Conservation (phyloP, 2,888 invertebrate genomes). For the Neoscelio sp. region DNA sequence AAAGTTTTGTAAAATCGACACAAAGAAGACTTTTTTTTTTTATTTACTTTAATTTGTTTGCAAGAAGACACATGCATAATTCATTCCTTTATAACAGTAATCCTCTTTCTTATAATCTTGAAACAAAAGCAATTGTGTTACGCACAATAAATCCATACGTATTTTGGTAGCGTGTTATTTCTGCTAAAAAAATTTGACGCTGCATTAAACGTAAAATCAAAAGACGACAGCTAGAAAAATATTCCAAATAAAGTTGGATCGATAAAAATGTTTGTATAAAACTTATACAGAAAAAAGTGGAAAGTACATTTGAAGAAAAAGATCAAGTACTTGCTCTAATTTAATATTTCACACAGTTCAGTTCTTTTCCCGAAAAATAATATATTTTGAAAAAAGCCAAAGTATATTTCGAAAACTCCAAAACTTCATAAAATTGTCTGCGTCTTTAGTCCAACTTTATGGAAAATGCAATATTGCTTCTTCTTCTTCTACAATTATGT, state of each 20-base stretch:
- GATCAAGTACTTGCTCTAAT: no score
- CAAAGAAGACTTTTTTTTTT: not conserved
- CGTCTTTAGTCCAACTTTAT: no score
- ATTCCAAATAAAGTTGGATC: not conserved
- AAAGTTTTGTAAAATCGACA: not conserved
- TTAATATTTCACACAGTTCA: no score
- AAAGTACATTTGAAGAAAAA: no score
- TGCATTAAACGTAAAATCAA: not conserved
- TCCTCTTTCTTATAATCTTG: not conserved
- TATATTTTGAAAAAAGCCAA: no score
- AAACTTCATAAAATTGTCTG: no score
- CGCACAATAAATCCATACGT: not conserved
- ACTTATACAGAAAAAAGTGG: no score
- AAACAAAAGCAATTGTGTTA: not conserved
- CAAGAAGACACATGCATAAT: not conserved
- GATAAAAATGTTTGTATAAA: no score
- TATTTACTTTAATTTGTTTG: conserved; percentile 9
- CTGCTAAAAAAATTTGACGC: not conserved
- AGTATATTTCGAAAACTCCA: no score
- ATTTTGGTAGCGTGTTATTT: not conserved
- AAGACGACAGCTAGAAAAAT: not conserved
- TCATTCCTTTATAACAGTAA: not conserved
- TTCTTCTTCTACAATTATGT: no score
- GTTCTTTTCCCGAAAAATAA: no score
- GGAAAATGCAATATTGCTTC: no score